Percentiles rank a stretch among this genome's conserved stretches.
These are phyloP conservation scores for Lasioglossum vierecki DNA, from an alignment of 2,888 invertebrate genomes.

Conservation along the genomic window DNA sequence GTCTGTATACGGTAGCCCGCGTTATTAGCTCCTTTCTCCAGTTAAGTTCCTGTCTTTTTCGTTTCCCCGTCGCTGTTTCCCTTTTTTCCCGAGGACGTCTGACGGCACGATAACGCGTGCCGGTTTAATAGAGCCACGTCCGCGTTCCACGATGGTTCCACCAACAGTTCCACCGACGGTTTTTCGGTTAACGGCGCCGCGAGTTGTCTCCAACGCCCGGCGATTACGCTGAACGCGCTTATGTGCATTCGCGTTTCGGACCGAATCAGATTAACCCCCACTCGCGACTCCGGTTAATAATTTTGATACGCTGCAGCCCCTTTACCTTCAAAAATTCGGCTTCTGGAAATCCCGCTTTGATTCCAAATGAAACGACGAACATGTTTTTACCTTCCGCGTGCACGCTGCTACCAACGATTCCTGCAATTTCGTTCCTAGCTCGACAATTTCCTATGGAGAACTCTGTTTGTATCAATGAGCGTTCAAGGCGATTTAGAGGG, in stretches of 20 bases:
- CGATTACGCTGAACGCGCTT: constrained; percentile 28
- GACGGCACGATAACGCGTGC: constrained; percentile 49
- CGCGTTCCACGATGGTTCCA: constrained; percentile 14
- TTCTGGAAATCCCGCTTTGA: not conserved
- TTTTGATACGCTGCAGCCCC: not conserved
- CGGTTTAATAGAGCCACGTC: constrained; percentile 42
- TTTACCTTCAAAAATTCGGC: not conserved
- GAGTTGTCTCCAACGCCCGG: constrained; percentile 19
- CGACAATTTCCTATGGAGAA: not conserved
- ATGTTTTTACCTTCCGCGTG: not conserved
- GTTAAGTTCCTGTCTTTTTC: constrained; percentile 46
- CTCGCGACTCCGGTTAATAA: not conserved
- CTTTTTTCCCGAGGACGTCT: not conserved
- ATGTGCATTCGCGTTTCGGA: constrained; percentile 1
- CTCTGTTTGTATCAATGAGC: not conserved
- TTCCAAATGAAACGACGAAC: not conserved
- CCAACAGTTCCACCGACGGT: constrained; percentile 16
- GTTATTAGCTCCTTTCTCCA: constrained; percentile 61
- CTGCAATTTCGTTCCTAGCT: not conserved
- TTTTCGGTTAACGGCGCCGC: constrained; percentile 13
- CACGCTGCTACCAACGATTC: not conserved
- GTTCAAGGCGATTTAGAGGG: not conserved
- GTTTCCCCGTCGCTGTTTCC: not conserved
- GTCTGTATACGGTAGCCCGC: constrained; percentile 54
- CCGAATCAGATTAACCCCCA: not conserved